Base-by-base conservation (phyloP, 2,888 invertebrate species). In the Polylopha cassiicola region DNA sequence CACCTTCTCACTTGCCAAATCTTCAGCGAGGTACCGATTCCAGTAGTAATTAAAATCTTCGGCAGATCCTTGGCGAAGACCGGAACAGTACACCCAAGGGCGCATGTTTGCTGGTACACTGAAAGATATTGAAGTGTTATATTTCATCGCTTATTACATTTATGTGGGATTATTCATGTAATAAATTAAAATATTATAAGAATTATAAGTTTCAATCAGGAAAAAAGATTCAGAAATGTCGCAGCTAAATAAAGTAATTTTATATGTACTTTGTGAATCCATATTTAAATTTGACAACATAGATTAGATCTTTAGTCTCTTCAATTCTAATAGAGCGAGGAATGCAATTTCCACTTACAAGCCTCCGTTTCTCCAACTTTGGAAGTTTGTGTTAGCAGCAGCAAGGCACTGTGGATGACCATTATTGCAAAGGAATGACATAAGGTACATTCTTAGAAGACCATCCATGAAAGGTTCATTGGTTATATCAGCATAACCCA, bases 11-110 rank as follows among this genome's bases (percentile, higher is more conserved):
- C 89, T 87, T 1, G 91, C 89, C 3, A 91, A 78, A 15, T 89
- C 87, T 31, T 89, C 87, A 0, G 54, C 58, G 18, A 82, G 61
- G 61, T 90, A 93, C 39, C 87, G 87, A 2, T 78, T 52, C 89
- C 92, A 92, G 48, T 92, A 82, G 53, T 81, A 88, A 3, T 90
- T 61, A 87, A 92, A 95, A 46, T 93, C 90, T 0, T 65, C 65
- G 11, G 78, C 71, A 0, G 70, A 77, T 0, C 92, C 93, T 33
- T 88, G 65, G 13, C 89, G 87, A 2, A 95, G 78, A 7, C 90
- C 93, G 7, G 86, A 87, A 63, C 95, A 95, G 73, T 94, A 95
- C 4, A 95, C 91, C 38, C 89, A 87, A 3, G 88, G 76, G 32
- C 92, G 90, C 57, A 93, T 70, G 42, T 85, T 85, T 1, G 84